Conservation (phyloP, 2,113 vertebrate genomes). For the Bagarius yarrelli region DNA sequence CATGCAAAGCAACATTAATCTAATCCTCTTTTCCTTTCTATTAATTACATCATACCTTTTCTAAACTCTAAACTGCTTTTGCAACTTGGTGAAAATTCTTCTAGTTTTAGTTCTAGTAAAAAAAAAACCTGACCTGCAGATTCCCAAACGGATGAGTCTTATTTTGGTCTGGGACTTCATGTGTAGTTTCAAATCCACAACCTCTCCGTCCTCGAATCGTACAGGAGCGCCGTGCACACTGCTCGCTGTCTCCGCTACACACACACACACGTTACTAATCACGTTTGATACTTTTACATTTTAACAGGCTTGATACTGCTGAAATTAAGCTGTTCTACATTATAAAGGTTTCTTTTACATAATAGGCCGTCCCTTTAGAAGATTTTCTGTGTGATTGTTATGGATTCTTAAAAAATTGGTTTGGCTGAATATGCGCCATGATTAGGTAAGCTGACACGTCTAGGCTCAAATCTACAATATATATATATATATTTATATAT, state of each 20-base stretch:
- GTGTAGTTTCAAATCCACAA: constrained; percentile 61
- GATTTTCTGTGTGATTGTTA: no score
- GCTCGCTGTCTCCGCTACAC: constrained; percentile 73
- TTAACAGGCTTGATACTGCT: neutral
- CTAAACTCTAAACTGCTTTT: neutral
- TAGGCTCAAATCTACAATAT: no score
- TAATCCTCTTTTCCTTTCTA: neutral
- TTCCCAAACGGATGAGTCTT: constrained; percentile 78
- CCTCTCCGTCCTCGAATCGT: constrained; percentile 75
- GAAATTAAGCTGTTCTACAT: neutral
- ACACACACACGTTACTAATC: neutral
- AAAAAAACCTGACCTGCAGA: constrained; percentile 68
- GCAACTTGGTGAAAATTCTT: neutral
- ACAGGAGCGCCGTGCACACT: constrained; percentile 81
- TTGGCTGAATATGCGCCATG: no score
- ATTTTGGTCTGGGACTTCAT: constrained; percentile 80
- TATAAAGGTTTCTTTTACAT: neutral
- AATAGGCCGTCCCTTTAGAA: neutral
- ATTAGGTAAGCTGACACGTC: no score
- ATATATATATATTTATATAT: no score
- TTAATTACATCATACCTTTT: neutral
- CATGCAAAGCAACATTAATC: neutral
- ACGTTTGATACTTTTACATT: neutral
- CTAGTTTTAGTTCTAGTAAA: neutral
- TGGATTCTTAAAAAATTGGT: no score